These are phyloP conservation scores for Melinaea menophilus DNA, from an alignment of 2,888 invertebrate genomes.

Conservation along the genomic window DNA sequence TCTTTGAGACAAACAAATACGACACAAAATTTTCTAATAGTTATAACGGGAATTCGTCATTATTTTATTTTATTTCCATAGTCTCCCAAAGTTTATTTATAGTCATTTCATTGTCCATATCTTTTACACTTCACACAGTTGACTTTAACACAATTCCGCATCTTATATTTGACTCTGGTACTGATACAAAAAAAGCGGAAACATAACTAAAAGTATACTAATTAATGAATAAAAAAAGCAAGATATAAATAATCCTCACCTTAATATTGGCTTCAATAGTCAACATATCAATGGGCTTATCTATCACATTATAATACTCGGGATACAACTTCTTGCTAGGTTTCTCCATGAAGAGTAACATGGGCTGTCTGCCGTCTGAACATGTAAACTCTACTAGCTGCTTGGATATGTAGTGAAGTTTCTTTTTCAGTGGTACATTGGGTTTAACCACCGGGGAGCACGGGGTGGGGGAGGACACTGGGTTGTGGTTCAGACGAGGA, in stretches of 20 bases:
- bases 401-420: conserved; percentile 88
- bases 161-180: neutral
- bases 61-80: too few relatives aligned
- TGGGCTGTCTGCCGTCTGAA: conserved; percentile 88
- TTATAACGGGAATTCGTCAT: too few relatives aligned
- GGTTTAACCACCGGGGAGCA: conserved; percentile 47
- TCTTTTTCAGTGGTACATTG: conserved; percentile 85
- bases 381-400: conserved; percentile 71
- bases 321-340: conserved; percentile 97
- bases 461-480: conserved; percentile 41
- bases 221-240: neutral
- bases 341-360: conserved; percentile 96
- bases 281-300: conserved; percentile 95
- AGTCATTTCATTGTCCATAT: too few relatives aligned
- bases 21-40: too few relatives aligned
- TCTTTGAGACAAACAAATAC: too few relatives aligned
- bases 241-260: conserved; percentile 41
- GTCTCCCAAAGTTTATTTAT: too few relatives aligned
- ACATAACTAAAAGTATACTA: conserved; percentile 5
- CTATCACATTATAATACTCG: conserved; percentile 96
- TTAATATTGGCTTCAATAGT: conserved; percentile 95
- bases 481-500: conserved; percentile 59
- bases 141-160: too few relatives aligned
- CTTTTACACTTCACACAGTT: too few relatives aligned
- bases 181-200: neutral